A percentile compares a stretch with the other conserved stretches of the same genome.
phyloP scores from a whole-genome alignment of 2,797 vertebrate species.

The Crenichthys baileyi region DNA sequence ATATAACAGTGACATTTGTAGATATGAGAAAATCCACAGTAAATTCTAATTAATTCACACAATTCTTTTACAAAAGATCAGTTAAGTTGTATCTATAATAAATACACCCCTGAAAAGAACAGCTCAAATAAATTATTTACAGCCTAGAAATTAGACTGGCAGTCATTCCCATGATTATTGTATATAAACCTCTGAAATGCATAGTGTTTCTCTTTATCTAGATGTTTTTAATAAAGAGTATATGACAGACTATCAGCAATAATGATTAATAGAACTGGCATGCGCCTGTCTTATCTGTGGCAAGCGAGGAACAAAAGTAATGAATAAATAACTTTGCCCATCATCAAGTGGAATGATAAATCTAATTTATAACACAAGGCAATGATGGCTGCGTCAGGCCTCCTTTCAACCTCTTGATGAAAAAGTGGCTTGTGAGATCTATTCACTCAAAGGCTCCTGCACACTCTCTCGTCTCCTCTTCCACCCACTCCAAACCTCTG shows the following conservation, averaged over 20 bases:
- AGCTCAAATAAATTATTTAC: background rate
- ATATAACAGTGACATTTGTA: background rate
- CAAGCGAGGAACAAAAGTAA: constrained; percentile 59
- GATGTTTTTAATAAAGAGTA: background rate
- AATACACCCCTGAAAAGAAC: background rate
- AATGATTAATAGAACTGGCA: constrained; percentile 53
- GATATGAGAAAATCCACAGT: background rate
- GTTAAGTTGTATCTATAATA: background rate
- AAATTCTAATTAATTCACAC: background rate
- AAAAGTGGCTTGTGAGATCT: constrained; percentile 52
- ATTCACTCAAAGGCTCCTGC: constrained; percentile 54
- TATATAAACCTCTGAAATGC: background rate
- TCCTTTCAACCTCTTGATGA: constrained; percentile 61
- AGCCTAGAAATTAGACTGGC: background rate
- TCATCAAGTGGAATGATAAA: constrained; percentile 72
- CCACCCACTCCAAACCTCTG: constrained; percentile 8
- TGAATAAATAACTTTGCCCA: constrained; percentile 70
- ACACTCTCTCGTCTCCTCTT: constrained; percentile 26
- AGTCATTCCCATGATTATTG: background rate
- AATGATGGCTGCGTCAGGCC: constrained; percentile 47
- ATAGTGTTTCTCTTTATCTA: background rate
- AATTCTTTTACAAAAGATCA: background rate
- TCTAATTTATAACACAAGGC: constrained; percentile 51
- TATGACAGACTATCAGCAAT: constrained; percentile 16
- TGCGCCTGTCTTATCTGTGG: constrained; percentile 52